These are phyloP conservation scores for Caloenas nicobarica DNA, from an alignment of 2,113 vertebrate species.

Conservation along the genomic window DNA sequence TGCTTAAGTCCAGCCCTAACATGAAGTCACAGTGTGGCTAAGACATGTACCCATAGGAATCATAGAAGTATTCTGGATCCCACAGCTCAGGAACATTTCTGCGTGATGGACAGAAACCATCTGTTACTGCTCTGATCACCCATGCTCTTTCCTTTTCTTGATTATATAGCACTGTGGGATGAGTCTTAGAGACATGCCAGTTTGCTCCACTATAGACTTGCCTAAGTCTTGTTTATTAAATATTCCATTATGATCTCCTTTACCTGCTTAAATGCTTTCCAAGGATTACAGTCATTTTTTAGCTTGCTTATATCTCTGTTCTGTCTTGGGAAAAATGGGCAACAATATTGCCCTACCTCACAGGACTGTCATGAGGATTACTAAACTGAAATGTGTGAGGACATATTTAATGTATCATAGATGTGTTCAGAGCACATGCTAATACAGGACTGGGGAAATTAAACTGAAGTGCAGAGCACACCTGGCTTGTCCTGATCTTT, in stretches of 20 bases:
- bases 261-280: not conserved
- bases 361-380: not conserved
- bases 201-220: not conserved
- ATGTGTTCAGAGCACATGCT: not conserved
- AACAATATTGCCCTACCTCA: not conserved
- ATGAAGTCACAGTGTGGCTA: not conserved
- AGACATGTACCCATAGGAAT: not conserved
- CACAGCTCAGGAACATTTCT: not conserved
- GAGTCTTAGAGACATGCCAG: not conserved
- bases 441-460: not conserved
- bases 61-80: not conserved
- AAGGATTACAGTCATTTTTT: not conserved
- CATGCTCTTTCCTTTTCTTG: not conserved
- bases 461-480: conserved; percentile 3
- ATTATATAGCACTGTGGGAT: not conserved
- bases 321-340: not conserved
- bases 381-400: not conserved
- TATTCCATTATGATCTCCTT: not conserved
- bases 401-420: not conserved
- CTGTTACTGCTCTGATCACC: not conserved
- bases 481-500: conserved; percentile 13
- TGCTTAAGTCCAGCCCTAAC: not conserved
- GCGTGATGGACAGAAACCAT: not conserved
- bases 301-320: not conserved
- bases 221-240: no score